Base-by-base conservation (phyloP, 2,888 invertebrate species). In the Drosophila helvetica region DNA sequence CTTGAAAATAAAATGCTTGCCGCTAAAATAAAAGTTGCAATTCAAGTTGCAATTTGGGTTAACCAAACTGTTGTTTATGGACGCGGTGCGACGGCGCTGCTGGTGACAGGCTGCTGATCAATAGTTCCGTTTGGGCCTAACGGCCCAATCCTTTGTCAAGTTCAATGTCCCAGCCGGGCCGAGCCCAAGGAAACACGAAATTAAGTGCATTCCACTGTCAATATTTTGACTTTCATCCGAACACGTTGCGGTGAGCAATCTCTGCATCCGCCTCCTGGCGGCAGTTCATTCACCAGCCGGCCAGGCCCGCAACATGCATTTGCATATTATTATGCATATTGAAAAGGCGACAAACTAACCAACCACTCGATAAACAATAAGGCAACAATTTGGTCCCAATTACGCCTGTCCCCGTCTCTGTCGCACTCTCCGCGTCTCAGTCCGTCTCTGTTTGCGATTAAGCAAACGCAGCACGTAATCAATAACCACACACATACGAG, bases 381-480 rank as follows among this genome's bases (percentile, higher is more conserved):
- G 54, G 52, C 61, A 57, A 63, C 74, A 86, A 82, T 79, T 82
- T 79, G 48, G 53, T 69, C 55, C 46, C 86, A 84, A 82, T 86
- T 86, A 84, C 73, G 42, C 50, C 53, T 52, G 27, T 25, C 1
- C 60, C 18, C 64, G 15, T 65, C 42, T 30, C 66, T n/a, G 22
- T 25, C 2, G 57, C 18, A 64, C 10, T 63, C 33, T 30, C 53
- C 42, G 30, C n/a, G 43, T 45, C 42, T 18, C 48, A 56, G 22
- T 47, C 56, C 57, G 63, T 68, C 17, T 25, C 22, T 33, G 42
- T 52, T 30, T 65, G 74, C 53, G 75, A 77, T 83, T 86, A 72
- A 60, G 63, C 72, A 82, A 86, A 74, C 88, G 67, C 72, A 46
- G 88, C 83, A 83, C 83, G 83, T 83, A 88, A 86, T 88, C 88